phyloP scores from a whole-genome alignment of 1,140 invertebrate species.

The Akabosia matsudoensis region DNA sequence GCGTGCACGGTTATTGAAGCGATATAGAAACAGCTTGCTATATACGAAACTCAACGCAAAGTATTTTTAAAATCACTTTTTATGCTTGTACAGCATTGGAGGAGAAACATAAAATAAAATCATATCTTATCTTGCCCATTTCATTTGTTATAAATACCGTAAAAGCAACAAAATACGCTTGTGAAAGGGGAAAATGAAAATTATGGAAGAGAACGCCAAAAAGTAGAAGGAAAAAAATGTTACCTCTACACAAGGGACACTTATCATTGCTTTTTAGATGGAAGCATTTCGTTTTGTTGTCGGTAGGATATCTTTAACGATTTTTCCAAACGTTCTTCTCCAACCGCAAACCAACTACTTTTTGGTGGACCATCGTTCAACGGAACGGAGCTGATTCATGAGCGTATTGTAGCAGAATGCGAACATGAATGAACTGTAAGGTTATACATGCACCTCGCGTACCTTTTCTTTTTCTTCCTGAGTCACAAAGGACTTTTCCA shows the following conservation, averaged over 20 bases:
- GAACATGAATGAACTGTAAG: neutral
- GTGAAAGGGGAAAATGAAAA: neutral
- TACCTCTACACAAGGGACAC: neutral
- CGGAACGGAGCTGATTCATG: neutral
- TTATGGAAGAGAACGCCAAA: too few species aligned
- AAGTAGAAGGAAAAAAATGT: neutral
- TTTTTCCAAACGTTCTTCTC: too few species aligned
- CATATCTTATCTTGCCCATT: neutral
- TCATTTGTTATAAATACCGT: neutral
- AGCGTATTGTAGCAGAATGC: neutral
- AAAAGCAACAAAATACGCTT: neutral
- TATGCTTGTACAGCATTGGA: neutral
- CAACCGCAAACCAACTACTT: too few species aligned
- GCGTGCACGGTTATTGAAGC: neutral
- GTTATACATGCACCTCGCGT: neutral
- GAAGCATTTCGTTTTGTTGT: neutral
- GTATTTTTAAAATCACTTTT: neutral
- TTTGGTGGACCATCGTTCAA: too few species aligned
- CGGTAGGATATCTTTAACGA: neutral
- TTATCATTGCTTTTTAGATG: neutral
- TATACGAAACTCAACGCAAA: neutral
- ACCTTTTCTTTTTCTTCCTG: neutral
- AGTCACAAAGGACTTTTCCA: slow-evolving; percentile 8
- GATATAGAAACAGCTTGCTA: neutral
- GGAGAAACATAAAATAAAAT: neutral